Base-by-base conservation (phyloP, 2,888 invertebrate species). In the Philaethria dido region DNA sequence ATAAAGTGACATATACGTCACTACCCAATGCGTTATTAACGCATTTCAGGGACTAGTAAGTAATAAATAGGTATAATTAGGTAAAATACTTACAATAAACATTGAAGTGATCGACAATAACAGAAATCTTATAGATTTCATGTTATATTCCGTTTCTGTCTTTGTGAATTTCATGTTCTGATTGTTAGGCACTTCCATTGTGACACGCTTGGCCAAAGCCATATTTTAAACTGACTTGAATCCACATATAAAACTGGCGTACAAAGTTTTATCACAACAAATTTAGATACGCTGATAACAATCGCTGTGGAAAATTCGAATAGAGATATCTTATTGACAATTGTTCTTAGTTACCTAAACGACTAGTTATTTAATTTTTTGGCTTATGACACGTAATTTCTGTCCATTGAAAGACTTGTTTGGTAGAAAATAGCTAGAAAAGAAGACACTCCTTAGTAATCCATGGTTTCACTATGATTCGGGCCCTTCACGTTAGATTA, bases 81-180 rank as follows among this genome's bases (percentile, higher is more conserved):
- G 6, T 8, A 20, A 60, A 60, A 9, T 64, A 90, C 92, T 90
- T 73, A 92, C 92, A 73, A 91, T 81, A 74, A 90, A 92, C 91
- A 92, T 91, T 3, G 85, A 76, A 0, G 91, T 92, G 62, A 92
- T 91, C 0, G 89, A 89, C 75, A 92, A 71, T 80, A 91, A 75
- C 3, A 92, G 84, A 83, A 91, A 92, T 68, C 89, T 80, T 59
- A 92, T 85, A 55, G 92, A 92, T 78, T 89, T 92, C 92, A 92
- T 87, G 60, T 89, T 89, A 78, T 91, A 91, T 52, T 92, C 90
- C 42, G 86, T 77, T 70, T 92, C 91, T 0, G 88, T 84, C 67
- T 90, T 92, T 8, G 74, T 84, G 29, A 92, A 84, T 75, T 84
- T 81, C 80, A 91, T 85, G 54, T 79, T 84, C 59, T 80, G 78